Evolutionary conservation across 2,888 invertebrate genomes (phyloP).

Genomic region (Nemurella pictetii): DNA sequence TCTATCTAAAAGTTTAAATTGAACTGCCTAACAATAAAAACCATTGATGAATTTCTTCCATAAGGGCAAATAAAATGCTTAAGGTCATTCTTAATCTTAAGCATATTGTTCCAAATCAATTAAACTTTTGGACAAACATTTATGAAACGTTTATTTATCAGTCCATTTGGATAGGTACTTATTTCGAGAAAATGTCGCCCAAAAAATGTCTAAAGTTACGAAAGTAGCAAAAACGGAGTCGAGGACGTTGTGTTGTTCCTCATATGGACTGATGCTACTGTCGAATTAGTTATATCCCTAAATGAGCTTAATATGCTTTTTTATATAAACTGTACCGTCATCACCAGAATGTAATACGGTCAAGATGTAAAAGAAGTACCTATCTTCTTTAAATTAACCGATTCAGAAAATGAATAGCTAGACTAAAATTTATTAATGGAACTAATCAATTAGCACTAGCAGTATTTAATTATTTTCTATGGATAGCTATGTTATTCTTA

Average conservation of each 20-base stretch:
- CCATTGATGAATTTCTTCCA: too few relatives aligned
- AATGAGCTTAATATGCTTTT: conserved; percentile 18
- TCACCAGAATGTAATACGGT: neutral
- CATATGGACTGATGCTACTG: conserved; percentile 4
- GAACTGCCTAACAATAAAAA: too few relatives aligned
- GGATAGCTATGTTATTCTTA: neutral
- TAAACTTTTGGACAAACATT: too few relatives aligned
- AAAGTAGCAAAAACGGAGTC: neutral
- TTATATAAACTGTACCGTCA: conserved; percentile 10
- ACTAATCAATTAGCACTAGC: neutral
- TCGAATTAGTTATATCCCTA: neutral
- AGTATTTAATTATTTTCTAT: neutral
- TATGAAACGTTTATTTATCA: too few relatives aligned
- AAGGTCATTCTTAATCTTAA: too few relatives aligned
- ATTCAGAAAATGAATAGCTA: neutral
- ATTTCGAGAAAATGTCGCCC: too few relatives aligned
- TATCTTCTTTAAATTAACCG: neutral
- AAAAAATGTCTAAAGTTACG: too few relatives aligned
- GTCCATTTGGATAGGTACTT: too few relatives aligned
- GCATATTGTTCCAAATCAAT: too few relatives aligned
- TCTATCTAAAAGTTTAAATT: too few relatives aligned
- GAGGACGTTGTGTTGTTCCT: conserved; percentile 3
- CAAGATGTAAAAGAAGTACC: neutral
- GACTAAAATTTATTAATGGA: neutral
- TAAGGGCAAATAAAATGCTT: too few relatives aligned